phyloP scores from a whole-genome alignment of 2,113 vertebrate species.

The Serranochromis macrocephalus region DNA sequence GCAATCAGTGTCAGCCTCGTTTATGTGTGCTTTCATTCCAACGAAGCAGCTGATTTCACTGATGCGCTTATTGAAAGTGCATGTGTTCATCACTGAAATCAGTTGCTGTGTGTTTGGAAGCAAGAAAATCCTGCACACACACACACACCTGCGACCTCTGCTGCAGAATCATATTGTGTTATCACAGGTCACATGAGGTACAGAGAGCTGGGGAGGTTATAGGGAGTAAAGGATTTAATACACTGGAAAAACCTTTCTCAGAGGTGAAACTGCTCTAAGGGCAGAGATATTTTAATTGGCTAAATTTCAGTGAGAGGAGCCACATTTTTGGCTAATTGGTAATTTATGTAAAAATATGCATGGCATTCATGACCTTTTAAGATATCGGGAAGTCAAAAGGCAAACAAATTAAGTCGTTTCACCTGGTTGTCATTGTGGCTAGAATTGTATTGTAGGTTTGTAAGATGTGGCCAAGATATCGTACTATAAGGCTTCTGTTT shows the following conservation, averaged over 20 bases:
- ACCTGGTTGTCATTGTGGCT: neutral
- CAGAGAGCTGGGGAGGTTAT: neutral
- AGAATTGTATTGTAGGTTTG: neutral
- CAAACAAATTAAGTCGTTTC: neutral
- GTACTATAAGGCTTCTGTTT: neutral
- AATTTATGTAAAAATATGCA: neutral
- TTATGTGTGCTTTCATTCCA: neutral
- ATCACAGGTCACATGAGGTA: conserved; percentile 1
- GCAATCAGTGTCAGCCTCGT: neutral
- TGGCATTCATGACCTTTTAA: neutral
- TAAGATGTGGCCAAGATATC: neutral
- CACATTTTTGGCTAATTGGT: neutral
- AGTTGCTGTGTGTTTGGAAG: neutral
- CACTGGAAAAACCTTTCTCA: neutral
- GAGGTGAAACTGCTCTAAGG: conserved; percentile 25
- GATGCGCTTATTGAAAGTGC: neutral
- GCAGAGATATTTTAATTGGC: conserved; percentile 14
- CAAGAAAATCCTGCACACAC: neutral
- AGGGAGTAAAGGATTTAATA: neutral
- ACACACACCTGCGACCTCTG: neutral
- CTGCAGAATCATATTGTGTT: neutral
- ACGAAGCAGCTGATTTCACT: conserved; percentile 6
- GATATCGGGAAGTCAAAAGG: neutral
- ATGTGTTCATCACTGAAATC: neutral
- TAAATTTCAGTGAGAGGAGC: neutral